These are phyloP conservation scores for Actinia equina DNA, from an alignment of 64 coral and sea anemone genomes.

Conservation along the genomic window DNA sequence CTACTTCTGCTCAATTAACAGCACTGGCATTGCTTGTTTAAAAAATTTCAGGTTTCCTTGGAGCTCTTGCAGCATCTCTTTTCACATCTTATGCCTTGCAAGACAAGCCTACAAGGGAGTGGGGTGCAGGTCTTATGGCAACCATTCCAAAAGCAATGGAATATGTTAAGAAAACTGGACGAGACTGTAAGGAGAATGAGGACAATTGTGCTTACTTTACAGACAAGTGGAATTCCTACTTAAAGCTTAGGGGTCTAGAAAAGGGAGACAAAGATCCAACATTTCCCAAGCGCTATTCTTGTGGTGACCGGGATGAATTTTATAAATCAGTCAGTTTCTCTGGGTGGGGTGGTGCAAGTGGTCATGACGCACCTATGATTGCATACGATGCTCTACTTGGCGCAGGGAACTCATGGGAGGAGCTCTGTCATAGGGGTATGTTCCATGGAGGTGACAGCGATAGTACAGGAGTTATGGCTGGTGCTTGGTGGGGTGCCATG, in stretches of 20 bases:
- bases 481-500: slow-evolving; percentile 87
- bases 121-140: slow-evolving; percentile 68
- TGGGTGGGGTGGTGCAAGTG: slow-evolving; percentile 90
- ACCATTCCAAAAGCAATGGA: slow-evolving; percentile 66
- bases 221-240: slow-evolving; percentile 72
- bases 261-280: slow-evolving; percentile 72
- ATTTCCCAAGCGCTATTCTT: slow-evolving; percentile 57
- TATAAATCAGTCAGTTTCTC: slow-evolving; percentile 82
- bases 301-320: slow-evolving; percentile 73
- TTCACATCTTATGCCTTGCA: slow-evolving; percentile 81
- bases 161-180: slow-evolving; percentile 60
- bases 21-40: not conserved
- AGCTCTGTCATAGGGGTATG: slow-evolving; percentile 87
- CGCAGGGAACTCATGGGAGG: slow-evolving; percentile 70
- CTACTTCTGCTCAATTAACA: not conserved
- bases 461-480: slow-evolving; percentile 96
- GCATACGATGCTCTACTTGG: slow-evolving; percentile 94
- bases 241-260: slow-evolving; percentile 65
- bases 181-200: slow-evolving; percentile 81
- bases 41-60: slow-evolving; percentile 66
- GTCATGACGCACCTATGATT: slow-evolving; percentile 98
- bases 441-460: slow-evolving; percentile 97
- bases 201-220: slow-evolving; percentile 85
- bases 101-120: slow-evolving; percentile 56
- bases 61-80: slow-evolving; percentile 70